Conservation (phyloP, 2,113 vertebrate species). For the Bos taurus region ARS-UCD2.0 NC_037350.1:7495001-7495500, state of each 20-base stretch:
- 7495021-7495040: background rate
- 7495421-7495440: background rate
- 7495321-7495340: constrained; percentile 42
- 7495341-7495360: constrained; percentile 58
- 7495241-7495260: constrained; percentile 56
- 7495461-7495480: background rate
- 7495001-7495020: background rate
- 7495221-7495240: constrained; percentile 50
- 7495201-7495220: constrained; percentile 52
- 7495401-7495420: constrained; percentile 53
- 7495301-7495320: constrained; percentile 51
- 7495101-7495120: background rate
- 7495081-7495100: background rate
- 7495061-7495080: background rate
- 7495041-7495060: background rate
- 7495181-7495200: background rate
- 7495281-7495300: constrained; percentile 56
- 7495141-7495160: background rate
- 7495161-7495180: constrained; percentile 37
- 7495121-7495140: background rate
- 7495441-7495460: constrained; percentile 31
- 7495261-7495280: constrained; percentile 38
- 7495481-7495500: background rate
- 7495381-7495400: constrained; percentile 37
- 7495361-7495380: constrained; percentile 27